Evolutionary conservation across 2,113 vertebrate genomes (phyloP), one percentile per base, ranked within the genome.

Genomic region (Micromys minutus): DNA sequence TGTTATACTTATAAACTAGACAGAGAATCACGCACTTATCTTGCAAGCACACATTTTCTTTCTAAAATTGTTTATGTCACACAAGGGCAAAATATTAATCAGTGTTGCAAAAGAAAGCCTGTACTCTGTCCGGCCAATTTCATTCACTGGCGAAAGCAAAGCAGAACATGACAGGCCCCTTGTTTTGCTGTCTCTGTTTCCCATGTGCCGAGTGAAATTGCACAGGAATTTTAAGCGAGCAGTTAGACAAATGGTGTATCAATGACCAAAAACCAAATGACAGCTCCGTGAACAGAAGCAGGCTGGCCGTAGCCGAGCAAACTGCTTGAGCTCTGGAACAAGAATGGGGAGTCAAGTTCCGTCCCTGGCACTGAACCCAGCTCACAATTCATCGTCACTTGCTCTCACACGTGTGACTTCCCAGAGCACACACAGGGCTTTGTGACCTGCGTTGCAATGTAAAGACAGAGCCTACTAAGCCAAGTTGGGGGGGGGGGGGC

Each of bases 211-310:
- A 93, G 36, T 7, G 50, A 94, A 95, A 94, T 21, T 75, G 69
- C 80, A 63, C 36, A 91, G 89, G 29, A 96, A 95, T 90, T 85
- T 86, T 15, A 81, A 97, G 90, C 45, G 86, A 97, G 90, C 45
- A 42, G 71, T 87, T 95, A 89, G 75, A n/a, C 55, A 93, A 95
- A 95, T 9, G 8, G 52, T 93, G 22, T 74, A 42, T 80, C 89
- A 96, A 80, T 67, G n/a, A 80, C 87, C 69, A 87, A 91, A n/a
- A 96, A 22, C 22, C 83, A 72, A 93, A 79, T 13, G 34, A 89
- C 79, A 87, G 67, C 71, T 89, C 81, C 71, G 3, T 69, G 89
- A 91, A 75, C 85, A 80, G 63, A 93, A 94, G 10, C 80, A 93
- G 74, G 29, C 81, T 65, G 36, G 61, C 42, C 59, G 39, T 26